Percentiles rank a stretch among this genome's conserved stretches.
Conservation (phyloP, 2,113 vertebrate genomes). For the Anser brachyrhynchus region DNA sequence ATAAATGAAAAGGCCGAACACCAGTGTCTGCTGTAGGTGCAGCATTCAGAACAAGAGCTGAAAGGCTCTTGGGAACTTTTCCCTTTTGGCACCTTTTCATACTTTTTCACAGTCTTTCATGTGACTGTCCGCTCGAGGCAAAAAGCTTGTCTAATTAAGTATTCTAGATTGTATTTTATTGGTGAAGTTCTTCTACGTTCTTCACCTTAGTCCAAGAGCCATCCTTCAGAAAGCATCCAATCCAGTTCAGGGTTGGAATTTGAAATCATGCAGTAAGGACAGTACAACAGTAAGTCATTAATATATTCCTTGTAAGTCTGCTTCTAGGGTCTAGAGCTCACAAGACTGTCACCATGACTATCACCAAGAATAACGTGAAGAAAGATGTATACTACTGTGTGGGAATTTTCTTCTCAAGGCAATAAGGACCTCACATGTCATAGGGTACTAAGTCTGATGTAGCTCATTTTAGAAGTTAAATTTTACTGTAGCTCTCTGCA, state of each 20-base stretch:
- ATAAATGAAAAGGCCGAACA: background rate
- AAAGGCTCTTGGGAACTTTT: background rate
- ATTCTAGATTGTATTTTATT: background rate
- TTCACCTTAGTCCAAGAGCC: background rate
- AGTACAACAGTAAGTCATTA: background rate
- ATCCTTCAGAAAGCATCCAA: background rate
- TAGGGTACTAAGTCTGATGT: background rate
- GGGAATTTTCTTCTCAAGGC: background rate
- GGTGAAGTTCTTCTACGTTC: background rate
- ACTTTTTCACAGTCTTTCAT: background rate
- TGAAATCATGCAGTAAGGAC: background rate
- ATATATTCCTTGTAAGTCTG: background rate
- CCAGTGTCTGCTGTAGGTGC: background rate
- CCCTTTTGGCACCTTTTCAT: background rate
- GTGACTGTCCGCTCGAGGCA: rapidly evolving
- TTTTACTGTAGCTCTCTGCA: background rate
- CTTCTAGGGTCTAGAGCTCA: background rate
- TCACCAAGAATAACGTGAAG: background rate
- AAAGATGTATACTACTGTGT: background rate
- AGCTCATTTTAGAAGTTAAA: background rate
- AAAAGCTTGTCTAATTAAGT: background rate
- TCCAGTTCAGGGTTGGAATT: background rate
- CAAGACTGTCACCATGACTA: background rate
- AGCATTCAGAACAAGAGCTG: background rate
- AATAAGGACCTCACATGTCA: background rate